A percentile compares a stretch with the other conserved stretches of the same genome.
Conservation (phyloP, 2,888 invertebrate genomes). For the Hololepta plana region DNA sequence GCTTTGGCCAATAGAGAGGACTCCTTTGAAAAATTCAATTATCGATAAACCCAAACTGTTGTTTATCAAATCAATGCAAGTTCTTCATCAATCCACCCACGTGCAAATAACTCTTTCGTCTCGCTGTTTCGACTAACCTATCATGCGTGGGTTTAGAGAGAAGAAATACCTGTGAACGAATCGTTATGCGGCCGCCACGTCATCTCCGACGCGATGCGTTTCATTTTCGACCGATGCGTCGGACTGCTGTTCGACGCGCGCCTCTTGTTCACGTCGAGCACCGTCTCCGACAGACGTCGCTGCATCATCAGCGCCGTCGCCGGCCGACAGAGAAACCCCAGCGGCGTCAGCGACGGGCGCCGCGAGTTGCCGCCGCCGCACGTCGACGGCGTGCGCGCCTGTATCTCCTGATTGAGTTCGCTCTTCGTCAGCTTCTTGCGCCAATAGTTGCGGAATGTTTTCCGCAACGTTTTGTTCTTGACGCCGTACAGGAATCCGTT, state of each 20-base stretch:
- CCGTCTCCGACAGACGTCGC: conserved; percentile 36
- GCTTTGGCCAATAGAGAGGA: too few relatives aligned
- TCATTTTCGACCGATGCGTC: conserved; percentile 24
- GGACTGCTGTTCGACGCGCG: conserved; percentile 17
- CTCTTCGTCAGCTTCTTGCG: conserved; percentile 61
- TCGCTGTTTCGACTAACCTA: too few relatives aligned
- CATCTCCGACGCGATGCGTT: conserved; percentile 30
- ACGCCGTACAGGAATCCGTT: conserved; percentile 66
- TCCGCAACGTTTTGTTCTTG: conserved; percentile 49
- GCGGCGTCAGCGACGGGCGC: conserved; percentile 46
- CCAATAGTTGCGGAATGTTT: conserved; percentile 60
- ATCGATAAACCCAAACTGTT: too few relatives aligned
- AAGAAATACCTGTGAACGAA: too few relatives aligned
- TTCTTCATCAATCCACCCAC: too few relatives aligned
- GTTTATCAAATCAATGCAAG: too few relatives aligned
- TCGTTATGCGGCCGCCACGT: conserved; percentile 35
- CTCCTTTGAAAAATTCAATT: too few relatives aligned
- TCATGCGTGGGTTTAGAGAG: too few relatives aligned
- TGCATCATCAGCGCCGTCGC: conserved; percentile 32
- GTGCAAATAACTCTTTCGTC: too few relatives aligned
- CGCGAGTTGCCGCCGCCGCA: conserved; percentile 62
- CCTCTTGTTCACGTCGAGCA: conserved; percentile 30
- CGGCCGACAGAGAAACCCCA: conserved; percentile 32
- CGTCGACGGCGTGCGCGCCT: conserved; percentile 60
- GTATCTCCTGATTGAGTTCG: conserved; percentile 63